These are phyloP conservation scores for Eristalis arbustorum DNA, from an alignment of 2,888 invertebrate species.

Conservation along the genomic window DNA sequence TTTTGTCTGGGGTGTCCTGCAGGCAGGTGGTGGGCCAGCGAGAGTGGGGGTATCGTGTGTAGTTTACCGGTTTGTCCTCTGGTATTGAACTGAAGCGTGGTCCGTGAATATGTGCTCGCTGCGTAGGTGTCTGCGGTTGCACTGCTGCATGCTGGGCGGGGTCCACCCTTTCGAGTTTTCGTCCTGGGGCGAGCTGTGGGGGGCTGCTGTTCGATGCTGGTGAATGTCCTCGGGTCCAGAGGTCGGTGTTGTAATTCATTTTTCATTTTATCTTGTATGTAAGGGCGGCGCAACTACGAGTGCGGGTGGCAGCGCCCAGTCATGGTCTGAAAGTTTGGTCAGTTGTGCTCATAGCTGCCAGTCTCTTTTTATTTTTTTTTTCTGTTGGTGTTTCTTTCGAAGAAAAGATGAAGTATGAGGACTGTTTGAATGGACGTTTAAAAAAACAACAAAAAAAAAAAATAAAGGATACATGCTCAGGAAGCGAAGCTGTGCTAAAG, in stretches of 20 bases:
- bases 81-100: slow-evolving; percentile 3
- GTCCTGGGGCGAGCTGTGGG: not conserved
- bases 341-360: not conserved
- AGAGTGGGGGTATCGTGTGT: not conserved
- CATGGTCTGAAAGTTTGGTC: slow-evolving; percentile 48
- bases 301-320: slow-evolving; percentile 12
- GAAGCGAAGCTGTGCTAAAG: not conserved
- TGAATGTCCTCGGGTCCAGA: slow-evolving; percentile 47
- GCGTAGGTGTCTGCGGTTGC: slow-evolving; percentile 16
- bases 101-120: not conserved
- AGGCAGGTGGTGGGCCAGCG: not conserved
- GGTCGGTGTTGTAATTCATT: slow-evolving; percentile 60
- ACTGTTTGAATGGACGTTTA: not conserved
- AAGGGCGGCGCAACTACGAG: not conserved
- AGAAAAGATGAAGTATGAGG: slow-evolving; percentile 21
- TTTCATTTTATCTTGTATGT: slow-evolving; percentile 37
- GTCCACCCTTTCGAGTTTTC: not conserved
- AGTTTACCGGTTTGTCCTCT: slow-evolving; percentile 12
- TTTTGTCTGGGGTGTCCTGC: slow-evolving; percentile 1
- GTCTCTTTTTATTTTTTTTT: not conserved
- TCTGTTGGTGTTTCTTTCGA: not conserved
- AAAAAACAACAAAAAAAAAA: not conserved
- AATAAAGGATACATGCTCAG: not conserved
- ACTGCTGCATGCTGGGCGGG: not conserved
- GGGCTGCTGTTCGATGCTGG: not conserved